These are phyloP conservation scores for Leptocoma aspasia DNA, from an alignment of 2,113 vertebrate species.

Conservation along the genomic window DNA sequence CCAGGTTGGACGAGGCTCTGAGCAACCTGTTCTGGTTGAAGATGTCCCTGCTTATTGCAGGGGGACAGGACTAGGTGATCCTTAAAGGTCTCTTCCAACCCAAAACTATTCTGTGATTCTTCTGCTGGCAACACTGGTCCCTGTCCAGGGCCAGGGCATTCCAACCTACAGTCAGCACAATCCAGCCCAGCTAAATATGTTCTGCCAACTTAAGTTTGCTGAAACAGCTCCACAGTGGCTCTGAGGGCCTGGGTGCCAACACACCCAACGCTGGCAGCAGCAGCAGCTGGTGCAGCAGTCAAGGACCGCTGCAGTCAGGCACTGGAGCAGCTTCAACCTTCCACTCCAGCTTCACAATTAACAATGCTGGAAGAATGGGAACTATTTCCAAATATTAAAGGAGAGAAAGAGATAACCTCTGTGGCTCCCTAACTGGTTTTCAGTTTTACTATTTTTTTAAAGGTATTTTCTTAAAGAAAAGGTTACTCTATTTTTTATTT, in stretches of 20 bases:
- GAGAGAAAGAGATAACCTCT: background rate
- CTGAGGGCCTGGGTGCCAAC: background rate
- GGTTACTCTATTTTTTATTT: background rate
- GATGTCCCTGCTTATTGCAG: background rate
- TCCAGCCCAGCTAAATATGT: background rate
- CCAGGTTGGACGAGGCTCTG: background rate
- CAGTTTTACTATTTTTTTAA: background rate
- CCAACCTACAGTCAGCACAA: background rate
- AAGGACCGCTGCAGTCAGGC: background rate
- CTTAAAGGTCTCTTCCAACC: background rate
- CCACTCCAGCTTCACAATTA: background rate
- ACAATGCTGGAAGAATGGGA: background rate
- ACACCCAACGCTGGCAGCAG: background rate
- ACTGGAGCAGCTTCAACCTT: background rate
- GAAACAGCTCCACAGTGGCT: background rate
- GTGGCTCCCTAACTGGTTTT: background rate
- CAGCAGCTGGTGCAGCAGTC: background rate
- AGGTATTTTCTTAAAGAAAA: background rate
- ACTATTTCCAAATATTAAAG: background rate
- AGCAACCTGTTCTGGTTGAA: background rate
- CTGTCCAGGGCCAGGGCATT: background rate
- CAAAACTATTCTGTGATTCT: background rate
- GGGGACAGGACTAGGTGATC: background rate
- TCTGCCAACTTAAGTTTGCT: background rate
- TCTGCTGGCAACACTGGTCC: background rate